Conservation (phyloP, 2,797 vertebrate genomes). For the Scolopax bukidnonensis region DNA sequence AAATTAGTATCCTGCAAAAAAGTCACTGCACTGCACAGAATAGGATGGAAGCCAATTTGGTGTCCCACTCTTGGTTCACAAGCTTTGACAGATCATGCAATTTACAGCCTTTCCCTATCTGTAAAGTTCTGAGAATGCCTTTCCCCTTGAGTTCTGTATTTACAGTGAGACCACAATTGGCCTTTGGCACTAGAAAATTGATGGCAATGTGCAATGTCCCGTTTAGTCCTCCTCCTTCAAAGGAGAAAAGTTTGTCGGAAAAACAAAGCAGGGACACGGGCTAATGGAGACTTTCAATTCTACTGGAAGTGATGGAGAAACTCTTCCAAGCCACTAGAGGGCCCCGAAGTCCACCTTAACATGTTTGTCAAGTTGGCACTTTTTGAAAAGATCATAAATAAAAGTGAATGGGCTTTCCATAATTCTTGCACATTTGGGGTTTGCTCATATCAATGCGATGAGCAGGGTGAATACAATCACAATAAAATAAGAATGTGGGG, state of each 20-base stretch:
- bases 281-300: not conserved
- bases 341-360: conserved; percentile 35
- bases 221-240: not conserved
- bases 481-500: not conserved
- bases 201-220: not conserved
- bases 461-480: not conserved
- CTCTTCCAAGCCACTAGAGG: conserved; percentile 58
- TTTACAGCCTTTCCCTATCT: not conserved
- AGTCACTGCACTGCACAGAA: not conserved
- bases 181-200: not conserved
- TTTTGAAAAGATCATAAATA: not conserved
- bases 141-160: not conserved
- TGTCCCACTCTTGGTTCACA: not conserved
- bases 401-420: not conserved
- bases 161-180: not conserved
- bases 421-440: not conserved
- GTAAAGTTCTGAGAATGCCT: not conserved
- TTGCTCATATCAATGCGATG: not conserved
- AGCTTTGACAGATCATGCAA: not conserved
- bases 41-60: not conserved
- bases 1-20: not conserved
- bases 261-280: not conserved
- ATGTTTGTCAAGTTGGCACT: no score
- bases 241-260: not conserved
- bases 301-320: not conserved